Base-by-base conservation (phyloP, 2,888 invertebrate genomes). In the Argynnis bischoffii region DNA sequence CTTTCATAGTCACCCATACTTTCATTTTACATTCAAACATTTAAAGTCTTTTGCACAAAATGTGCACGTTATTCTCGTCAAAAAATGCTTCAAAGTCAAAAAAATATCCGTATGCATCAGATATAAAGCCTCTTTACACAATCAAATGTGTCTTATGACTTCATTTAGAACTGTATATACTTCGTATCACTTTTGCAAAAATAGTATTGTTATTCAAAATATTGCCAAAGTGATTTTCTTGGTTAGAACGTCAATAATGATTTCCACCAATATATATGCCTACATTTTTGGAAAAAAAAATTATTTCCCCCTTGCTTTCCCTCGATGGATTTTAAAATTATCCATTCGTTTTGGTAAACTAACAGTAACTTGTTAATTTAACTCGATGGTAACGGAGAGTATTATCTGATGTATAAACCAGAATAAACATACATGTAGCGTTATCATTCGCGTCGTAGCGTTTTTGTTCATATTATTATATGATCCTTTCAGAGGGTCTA, bases 1-100 rank as follows among this genome's bases (percentile, higher is more conserved):
- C 64, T 66, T 81, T 79, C 80, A 70, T 55, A 64, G 54, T 69
- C 69, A 72, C 71, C 61, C 66, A 69, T 67, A 69, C 70, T 69
- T 72, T 71, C 75, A 74, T 63, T 16, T 67, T 65, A 55, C 56
- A 65, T 53, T 70, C 64, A 46, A 56, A 54, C 57, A 63, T 64
- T 21, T 47, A 56, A 21, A 55, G 65, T 67, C 69, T 55, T 21
- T 64, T 64, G 50, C 68, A 65, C 65, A 53, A 21, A 35, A 60
- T 48, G 63, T 41, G 67, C 48, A 53, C 21, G 55, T 26, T 26
- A 3, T 41, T 68, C 61, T 50, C 56, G 26, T 50, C 14, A 55
- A 57, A 61, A 63, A 63, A 55, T 59, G 59, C 48, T 47, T 48
- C 21, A 50, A 35, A 26, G 21, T 55, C 50, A 41, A 41, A 55